Evolutionary conservation across 2,888 invertebrate species (phyloP), one percentile per base, ranked within the genome.

Genomic region (Chironomus tentans): DNA sequence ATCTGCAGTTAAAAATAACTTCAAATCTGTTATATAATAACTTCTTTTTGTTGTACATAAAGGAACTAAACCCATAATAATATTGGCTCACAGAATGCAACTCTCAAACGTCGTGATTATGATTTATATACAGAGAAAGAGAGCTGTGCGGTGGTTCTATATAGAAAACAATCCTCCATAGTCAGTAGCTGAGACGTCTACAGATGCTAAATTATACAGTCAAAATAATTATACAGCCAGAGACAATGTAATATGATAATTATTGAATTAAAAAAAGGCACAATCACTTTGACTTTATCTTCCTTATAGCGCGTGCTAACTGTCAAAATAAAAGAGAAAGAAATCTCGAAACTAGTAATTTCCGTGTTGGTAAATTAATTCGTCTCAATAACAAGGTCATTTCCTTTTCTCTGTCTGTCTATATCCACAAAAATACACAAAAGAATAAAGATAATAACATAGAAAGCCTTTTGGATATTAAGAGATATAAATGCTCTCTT

Each of bases 371-470:
- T 13, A 21, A 21, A 65, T 24, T 21, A 24, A 38, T 65, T 65
- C 65, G 21, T 65, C 65, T 65, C 65, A 24, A 65, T 56, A 56
- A 18, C 65, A 65, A 65, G 65, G 65, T 65, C 65, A 65, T 65
- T 65, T 65, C 65, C 65, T 65, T 65, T 21, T 65, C 13, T 65
- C n/a, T 56, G 18, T 56, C 56, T 18, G 13, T 13, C 21, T 65
- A 24, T 21, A 24, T 65, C 24, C 65, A 21, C 65, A n/a, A n/a
- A n/a, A n/a, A n/a, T n/a, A 65, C 56, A 56, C 56, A 56, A 10
- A 38, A 38, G 38, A 10, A 38, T 38, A 56, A n/a, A 4, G 50
- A 50, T 15, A 3, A 50, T 3, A 50, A 50, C 13, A 50, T 50
- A 50, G 4, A 28, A 6, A 28, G 5, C 38, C 38, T 38, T 38